Conservation (phyloP, 2,113 vertebrate species). For the Peromyscus leucopus region DNA sequence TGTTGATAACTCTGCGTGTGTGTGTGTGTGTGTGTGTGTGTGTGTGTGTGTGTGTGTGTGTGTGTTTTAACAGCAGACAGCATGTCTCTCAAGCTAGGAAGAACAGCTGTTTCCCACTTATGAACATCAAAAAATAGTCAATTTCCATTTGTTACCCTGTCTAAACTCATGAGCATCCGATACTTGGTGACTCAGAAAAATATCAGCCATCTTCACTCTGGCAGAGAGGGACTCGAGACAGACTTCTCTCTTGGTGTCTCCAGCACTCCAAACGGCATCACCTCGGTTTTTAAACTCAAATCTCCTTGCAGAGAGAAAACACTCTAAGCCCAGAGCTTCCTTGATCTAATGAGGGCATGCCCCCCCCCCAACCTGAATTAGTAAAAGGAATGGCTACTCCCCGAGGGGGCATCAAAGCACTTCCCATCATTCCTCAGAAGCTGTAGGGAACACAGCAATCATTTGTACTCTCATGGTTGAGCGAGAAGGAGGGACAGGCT, state of each 20-base stretch:
- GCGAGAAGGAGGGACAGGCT: not conserved
- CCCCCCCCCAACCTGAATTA: slow-evolving; percentile 15
- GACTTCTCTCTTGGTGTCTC: not conserved
- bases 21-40: not conserved
- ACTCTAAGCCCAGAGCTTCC: not conserved
- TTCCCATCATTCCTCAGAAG: not conserved
- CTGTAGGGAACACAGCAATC: not conserved
- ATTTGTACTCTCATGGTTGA: not conserved
- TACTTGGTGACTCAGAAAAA: slow-evolving; percentile 25
- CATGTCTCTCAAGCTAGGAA: not conserved
- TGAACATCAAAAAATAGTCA: slow-evolving; percentile 33
- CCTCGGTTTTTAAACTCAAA: not conserved
- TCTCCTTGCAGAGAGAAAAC: not conserved
- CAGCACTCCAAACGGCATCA: rapidly evolving
- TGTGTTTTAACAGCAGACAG: not conserved
- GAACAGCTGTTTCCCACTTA: slow-evolving; percentile 65
- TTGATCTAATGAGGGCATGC: not conserved
- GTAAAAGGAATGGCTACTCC: not conserved
- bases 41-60: too few relatives aligned
- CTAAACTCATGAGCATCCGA: slow-evolving; percentile 21
- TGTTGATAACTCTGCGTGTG: not conserved
- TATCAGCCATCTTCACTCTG: not conserved
- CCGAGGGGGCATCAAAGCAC: not conserved
- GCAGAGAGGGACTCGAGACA: not conserved
- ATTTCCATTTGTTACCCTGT: slow-evolving; percentile 52